Evolutionary conservation across 2,888 invertebrate species (phyloP).

Genomic region (Drosophila anceps): DNA sequence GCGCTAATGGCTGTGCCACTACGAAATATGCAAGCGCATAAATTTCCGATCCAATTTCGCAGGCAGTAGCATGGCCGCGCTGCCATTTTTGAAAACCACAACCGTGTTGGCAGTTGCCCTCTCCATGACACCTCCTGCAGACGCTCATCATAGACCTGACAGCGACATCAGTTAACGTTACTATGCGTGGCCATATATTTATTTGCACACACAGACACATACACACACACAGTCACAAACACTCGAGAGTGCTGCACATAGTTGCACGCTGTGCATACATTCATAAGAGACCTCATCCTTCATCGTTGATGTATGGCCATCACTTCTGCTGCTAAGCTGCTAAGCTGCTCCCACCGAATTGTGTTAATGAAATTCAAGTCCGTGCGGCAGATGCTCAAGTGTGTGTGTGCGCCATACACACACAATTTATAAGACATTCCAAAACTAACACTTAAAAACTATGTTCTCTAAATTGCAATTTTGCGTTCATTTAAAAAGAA

Average conservation of each 20-base stretch:
- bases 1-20: slow-evolving; percentile 40
- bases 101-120: slow-evolving; percentile 19
- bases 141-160: slow-evolving; percentile 49
- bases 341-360: slow-evolving; percentile 56
- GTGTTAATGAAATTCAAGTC: slow-evolving; percentile 77
- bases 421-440: slow-evolving; percentile 1
- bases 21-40: slow-evolving; percentile 69
- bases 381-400: slow-evolving; percentile 40
- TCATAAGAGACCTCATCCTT: slow-evolving; percentile 61
- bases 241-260: slow-evolving; percentile 26
- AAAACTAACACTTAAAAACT: background rate
- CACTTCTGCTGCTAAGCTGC: slow-evolving; percentile 62
- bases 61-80: slow-evolving; percentile 37
- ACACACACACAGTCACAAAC: background rate
- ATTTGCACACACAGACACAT: slow-evolving; percentile 29
- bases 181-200: slow-evolving; percentile 61
- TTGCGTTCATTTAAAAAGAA: background rate
- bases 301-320: slow-evolving; percentile 76
- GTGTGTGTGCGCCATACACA: background rate
- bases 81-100: slow-evolving; percentile 65
- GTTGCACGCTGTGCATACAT: slow-evolving; percentile 32
- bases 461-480: slow-evolving; percentile 1
- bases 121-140: slow-evolving; percentile 10
- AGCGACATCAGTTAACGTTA: slow-evolving; percentile 65
- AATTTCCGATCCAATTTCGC: slow-evolving; percentile 65